Percentiles rank a stretch among this genome's conserved stretches.
Conservation (phyloP, 2,797 vertebrate genomes). For the Manis javanica region DNA sequence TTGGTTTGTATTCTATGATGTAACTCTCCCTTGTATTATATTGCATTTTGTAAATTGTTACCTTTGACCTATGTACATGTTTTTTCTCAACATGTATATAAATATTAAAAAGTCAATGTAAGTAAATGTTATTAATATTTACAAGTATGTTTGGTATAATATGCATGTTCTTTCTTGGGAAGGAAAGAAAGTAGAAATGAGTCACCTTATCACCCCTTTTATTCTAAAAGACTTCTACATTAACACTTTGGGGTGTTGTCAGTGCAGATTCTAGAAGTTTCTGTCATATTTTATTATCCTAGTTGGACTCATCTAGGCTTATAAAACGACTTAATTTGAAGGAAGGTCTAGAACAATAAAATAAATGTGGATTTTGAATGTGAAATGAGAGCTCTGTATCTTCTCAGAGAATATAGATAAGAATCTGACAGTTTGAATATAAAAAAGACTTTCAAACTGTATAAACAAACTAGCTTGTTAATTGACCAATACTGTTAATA, state of each 20-base stretch:
- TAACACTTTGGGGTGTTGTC: not conserved
- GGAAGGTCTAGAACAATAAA: not conserved
- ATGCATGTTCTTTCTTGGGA: not conserved
- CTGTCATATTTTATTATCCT: not conserved
- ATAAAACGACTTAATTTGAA: slow-evolving; percentile 34
- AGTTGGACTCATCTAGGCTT: not conserved
- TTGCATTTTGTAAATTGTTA: not conserved
- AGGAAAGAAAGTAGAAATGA: not conserved
- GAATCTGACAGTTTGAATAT: slow-evolving; percentile 1
- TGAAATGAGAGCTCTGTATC: slow-evolving; percentile 25
- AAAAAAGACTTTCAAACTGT: not conserved
- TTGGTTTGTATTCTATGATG: not conserved
- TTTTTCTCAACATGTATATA: slow-evolving; percentile 13
- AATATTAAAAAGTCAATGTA: not conserved
- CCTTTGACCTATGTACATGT: not conserved
- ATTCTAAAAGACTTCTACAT: not conserved
- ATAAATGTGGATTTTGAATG: slow-evolving; percentile 18
- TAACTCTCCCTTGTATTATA: not conserved
- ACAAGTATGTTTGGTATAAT: not conserved
- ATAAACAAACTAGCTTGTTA: not conserved
- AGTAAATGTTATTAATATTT: slow-evolving; percentile 28
- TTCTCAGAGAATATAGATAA: slow-evolving; percentile 5
- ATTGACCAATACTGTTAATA: not conserved
- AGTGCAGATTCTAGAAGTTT: slow-evolving; percentile 14
- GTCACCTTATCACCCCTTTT: not conserved